Conservation (phyloP, 2,888 invertebrate genomes). For the Drosophila limbata region DNA sequence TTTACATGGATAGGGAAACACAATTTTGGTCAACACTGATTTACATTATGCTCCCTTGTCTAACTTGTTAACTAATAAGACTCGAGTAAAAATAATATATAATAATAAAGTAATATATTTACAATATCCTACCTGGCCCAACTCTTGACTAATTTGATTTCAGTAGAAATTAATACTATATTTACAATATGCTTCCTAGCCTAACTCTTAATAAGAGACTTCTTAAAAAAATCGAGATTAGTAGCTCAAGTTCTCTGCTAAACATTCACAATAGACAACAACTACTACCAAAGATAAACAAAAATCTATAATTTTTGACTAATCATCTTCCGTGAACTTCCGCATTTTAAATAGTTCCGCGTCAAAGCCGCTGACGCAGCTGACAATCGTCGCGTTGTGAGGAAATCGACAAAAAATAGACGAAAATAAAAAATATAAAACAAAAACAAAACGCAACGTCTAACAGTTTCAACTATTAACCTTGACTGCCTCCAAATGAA, state of each 20-base stretch:
- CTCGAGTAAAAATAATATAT: too few species aligned
- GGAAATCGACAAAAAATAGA: constrained; percentile 17
- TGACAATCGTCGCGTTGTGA: constrained; percentile 25
- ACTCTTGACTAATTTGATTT: too few species aligned
- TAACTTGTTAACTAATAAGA: too few species aligned
- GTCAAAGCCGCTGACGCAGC: constrained; percentile 66
- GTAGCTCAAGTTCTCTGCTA: constrained; percentile 67
- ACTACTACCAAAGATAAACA: constrained; percentile 41
- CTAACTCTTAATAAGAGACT: constrained; percentile 9
- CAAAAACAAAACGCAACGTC: constrained; percentile 19
- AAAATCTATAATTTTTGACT: constrained; percentile 29
- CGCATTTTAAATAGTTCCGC: constrained; percentile 72
- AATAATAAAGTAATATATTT: too few species aligned
- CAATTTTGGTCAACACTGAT: too few species aligned
- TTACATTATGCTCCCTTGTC: too few species aligned
- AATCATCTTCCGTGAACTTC: constrained; percentile 64
- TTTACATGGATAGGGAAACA: too few species aligned
- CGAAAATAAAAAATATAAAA: constrained; percentile 6
- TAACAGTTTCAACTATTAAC: constrained; percentile 80
- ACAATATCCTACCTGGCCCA: too few species aligned
- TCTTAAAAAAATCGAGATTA: constrained; percentile 58
- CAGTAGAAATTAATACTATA: not conserved
- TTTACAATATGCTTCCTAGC: not conserved
- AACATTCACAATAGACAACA: constrained; percentile 11
- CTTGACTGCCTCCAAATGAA: constrained; percentile 59